Conservation (phyloP, 2,888 invertebrate genomes). For the Cancer borealis region DNA sequence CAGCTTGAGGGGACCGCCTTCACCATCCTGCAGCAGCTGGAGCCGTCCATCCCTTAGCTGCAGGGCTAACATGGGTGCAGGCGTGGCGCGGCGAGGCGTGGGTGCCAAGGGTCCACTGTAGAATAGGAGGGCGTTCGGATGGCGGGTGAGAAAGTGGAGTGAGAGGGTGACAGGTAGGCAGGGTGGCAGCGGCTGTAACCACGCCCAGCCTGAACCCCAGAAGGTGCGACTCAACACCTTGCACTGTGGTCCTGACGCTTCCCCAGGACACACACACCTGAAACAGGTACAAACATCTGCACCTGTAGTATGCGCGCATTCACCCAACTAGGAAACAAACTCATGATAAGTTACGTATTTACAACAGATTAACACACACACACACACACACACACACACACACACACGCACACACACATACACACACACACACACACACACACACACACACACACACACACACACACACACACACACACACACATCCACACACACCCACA, state of each 20-base stretch:
- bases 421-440: not conserved
- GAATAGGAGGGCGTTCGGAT: conserved; percentile 66
- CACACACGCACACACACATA: not conserved
- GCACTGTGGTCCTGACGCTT: conserved; percentile 67
- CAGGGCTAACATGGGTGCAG: conserved; percentile 52
- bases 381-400: not conserved
- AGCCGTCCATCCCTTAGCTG: conserved; percentile 61
- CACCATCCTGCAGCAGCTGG: conserved; percentile 58
- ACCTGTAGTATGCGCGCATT: not conserved
- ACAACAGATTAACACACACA: not conserved
- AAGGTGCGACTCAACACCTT: conserved; percentile 72
- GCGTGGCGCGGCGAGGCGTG: conserved; percentile 22
- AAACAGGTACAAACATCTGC: not conserved
- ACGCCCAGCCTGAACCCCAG: conserved; percentile 70
- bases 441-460: too few relatives aligned
- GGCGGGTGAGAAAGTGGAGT: conserved; percentile 68
- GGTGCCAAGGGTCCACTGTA: conserved; percentile 71
- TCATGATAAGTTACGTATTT: not conserved
- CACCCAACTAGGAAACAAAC: not conserved
- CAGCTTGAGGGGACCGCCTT: conserved; percentile 26
- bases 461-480: not conserved
- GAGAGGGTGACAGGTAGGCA: conserved; percentile 72
- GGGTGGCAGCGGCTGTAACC: conserved; percentile 70
- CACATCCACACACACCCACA: conserved; percentile 18
- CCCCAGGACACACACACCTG: conserved; percentile 75